A percentile compares a stretch with the other conserved stretches of the same genome.
phyloP scores from a whole-genome alignment of 2,888 invertebrate genomes.

The Callyntrura guangdongensis region DNA sequence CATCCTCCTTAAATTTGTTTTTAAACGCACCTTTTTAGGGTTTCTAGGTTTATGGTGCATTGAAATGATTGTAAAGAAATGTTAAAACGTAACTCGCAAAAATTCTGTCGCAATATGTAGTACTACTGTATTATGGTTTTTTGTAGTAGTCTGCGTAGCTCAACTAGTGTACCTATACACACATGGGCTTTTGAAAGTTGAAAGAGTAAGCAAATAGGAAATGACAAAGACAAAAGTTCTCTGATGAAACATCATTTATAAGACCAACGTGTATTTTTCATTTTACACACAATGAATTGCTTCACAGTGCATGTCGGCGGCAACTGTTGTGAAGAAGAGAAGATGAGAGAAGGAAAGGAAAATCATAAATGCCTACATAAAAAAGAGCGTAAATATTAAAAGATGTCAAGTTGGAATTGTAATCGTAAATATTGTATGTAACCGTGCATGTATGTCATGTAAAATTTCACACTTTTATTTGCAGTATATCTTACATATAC shows the following conservation, averaged over 20 bases:
- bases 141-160: not conserved
- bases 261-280: not conserved
- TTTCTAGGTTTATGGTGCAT: slow-evolving; percentile 21
- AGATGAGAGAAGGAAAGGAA: not conserved
- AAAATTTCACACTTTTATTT: not conserved
- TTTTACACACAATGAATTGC: slow-evolving; percentile 14
- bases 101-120: not conserved
- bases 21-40: not conserved
- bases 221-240: too few species aligned
- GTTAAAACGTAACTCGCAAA: not conserved
- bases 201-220: too few species aligned
- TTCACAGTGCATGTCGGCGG: slow-evolving; percentile 4
- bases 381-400: too few species aligned
- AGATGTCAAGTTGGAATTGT: not conserved
- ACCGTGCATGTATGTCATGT: not conserved
- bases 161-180: too few species aligned
- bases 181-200: too few species aligned
- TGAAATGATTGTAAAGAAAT: slow-evolving; percentile 5
- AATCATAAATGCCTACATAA: not conserved
- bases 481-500: not conserved
- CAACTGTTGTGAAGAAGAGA: not conserved
- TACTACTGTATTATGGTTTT: not conserved
- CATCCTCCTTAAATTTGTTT: slow-evolving; percentile 11
- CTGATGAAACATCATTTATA: too few species aligned
- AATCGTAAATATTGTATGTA: not conserved